A percentile compares a stretch with the other conserved stretches of the same genome.
Conservation (phyloP, 2,113 vertebrate genomes). For the Pithys albifrons region DNA sequence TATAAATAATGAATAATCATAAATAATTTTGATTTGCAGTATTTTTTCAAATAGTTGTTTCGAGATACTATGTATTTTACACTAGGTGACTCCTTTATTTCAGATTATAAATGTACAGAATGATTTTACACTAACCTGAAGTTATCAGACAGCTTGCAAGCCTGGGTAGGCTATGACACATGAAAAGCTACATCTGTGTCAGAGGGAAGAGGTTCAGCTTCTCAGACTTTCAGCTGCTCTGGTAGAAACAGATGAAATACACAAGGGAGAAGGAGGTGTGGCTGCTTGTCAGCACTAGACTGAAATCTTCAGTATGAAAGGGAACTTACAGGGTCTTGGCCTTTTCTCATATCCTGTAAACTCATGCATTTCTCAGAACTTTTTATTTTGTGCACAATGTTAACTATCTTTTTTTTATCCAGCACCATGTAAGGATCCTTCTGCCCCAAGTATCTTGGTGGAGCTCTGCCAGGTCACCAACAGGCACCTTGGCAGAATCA, state of each 20-base stretch:
- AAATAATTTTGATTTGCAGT: neutral
- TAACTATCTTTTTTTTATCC: neutral
- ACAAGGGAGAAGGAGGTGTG: neutral
- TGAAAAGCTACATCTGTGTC: neutral
- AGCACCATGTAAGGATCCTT: neutral
- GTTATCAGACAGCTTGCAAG: neutral
- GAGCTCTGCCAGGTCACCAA: accelerated
- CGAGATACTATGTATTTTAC: neutral
- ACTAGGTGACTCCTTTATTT: neutral
- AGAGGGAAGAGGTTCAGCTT: neutral
- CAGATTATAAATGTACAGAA: neutral
- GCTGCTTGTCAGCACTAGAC: neutral
- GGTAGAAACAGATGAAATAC: neutral
- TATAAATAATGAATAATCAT: neutral
- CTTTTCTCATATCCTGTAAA: neutral
- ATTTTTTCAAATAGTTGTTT: neutral
- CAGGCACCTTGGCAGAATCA: neutral
- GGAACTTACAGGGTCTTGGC: neutral
- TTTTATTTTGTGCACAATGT: neutral
- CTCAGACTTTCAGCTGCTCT: neutral
- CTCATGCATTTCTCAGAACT: neutral
- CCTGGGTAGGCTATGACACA: neutral
- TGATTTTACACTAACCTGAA: neutral
- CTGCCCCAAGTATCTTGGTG: neutral
- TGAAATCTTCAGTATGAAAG: neutral